Conservation (phyloP, 2,113 vertebrate species). For the Sinocyclocheilus grahami region DNA sequence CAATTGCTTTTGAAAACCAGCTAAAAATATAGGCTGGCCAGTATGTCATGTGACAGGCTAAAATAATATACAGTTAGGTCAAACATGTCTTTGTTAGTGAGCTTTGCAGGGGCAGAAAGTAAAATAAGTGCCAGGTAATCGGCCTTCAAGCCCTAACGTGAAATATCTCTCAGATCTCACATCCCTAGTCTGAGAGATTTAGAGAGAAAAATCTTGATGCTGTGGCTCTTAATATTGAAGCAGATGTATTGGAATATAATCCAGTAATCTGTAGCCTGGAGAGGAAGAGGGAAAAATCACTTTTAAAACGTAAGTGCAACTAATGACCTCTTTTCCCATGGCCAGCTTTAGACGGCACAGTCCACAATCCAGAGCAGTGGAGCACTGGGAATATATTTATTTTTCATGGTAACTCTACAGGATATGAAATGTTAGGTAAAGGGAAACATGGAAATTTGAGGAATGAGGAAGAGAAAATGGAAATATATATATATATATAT, state of each 20-base stretch:
- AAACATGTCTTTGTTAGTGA: background rate
- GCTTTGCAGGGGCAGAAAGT: background rate
- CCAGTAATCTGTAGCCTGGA: constrained; percentile 51
- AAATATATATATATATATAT: too few species aligned
- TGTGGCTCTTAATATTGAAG: constrained; percentile 28
- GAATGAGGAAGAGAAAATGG: too few species aligned
- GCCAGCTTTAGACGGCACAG: constrained; percentile 8
- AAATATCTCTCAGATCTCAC: background rate
- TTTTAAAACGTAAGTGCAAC: constrained; percentile 46
- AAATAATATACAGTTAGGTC: background rate
- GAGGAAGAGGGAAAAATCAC: constrained; percentile 49
- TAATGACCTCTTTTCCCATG: constrained; percentile 51
- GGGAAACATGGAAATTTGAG: constrained; percentile 19
- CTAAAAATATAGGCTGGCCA: background rate
- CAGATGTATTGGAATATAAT: constrained; percentile 55
- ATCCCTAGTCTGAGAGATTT: constrained; percentile 6
- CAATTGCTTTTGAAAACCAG: background rate
- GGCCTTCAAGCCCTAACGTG: background rate
- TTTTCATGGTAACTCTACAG: constrained; percentile 46
- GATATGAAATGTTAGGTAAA: constrained; percentile 54
- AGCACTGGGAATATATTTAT: constrained; percentile 50
- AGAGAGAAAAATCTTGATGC: constrained; percentile 14
- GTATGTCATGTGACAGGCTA: background rate
- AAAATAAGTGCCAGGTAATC: background rate
- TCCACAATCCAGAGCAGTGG: constrained; percentile 11